These are phyloP conservation scores for Podocnemis expansa DNA, from an alignment of 2,113 vertebrate genomes.

Conservation along the genomic window DNA sequence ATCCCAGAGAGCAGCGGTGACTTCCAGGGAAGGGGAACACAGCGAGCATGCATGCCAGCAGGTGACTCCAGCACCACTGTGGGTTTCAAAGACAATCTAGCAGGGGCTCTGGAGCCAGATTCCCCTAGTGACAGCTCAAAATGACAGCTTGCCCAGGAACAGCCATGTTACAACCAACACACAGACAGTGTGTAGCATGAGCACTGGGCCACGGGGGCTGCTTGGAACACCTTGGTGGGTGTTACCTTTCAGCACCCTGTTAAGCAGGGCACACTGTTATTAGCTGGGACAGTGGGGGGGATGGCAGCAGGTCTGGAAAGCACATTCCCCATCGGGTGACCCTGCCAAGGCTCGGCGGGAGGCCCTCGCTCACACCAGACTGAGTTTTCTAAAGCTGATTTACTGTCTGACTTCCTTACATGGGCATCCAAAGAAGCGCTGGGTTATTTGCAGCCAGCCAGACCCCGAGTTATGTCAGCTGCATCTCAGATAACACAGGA, in stretches of 20 bases:
- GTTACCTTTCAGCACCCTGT: not conserved
- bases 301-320: not conserved
- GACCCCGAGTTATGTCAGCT: not conserved
- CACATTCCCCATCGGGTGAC: not conserved
- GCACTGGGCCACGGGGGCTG: not conserved
- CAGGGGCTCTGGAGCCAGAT: not conserved
- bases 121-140: too few relatives aligned
- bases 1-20: not conserved
- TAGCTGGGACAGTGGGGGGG: fast-evolving
- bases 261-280: not conserved
- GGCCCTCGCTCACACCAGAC: not conserved
- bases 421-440: not conserved
- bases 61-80: not conserved
- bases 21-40: not conserved
- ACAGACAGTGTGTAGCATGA: not conserved
- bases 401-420: not conserved
- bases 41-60: not conserved
- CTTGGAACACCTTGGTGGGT: not conserved
- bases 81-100: not conserved
- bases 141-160: too few relatives aligned
- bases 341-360: not conserved
- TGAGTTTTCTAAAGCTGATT: fast-evolving
- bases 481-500: not conserved
- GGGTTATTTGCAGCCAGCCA: not conserved
- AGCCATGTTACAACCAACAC: not conserved